Evolutionary conservation across 37 sponge, comb jelly and placozoan species (phyloP).

Genomic region (Spongia lamella): DNA sequence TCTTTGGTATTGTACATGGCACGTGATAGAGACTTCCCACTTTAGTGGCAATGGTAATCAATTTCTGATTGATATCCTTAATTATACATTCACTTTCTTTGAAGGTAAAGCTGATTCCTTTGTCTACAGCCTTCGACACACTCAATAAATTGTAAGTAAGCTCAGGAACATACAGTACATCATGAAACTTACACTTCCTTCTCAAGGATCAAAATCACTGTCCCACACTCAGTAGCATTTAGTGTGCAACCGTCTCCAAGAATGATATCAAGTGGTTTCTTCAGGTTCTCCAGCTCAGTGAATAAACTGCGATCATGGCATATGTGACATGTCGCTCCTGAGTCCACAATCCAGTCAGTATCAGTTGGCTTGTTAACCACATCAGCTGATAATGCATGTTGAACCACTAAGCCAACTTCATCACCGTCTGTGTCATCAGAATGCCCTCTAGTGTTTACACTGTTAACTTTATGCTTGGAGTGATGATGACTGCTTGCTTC

Average conservation of each 20-base stretch:
- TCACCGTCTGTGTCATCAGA: background rate
- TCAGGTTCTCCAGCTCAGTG: conserved; percentile 7
- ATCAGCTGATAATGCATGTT: too few relatives aligned
- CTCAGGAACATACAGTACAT: conserved; percentile 13
- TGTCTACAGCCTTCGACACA: conserved; percentile 20
- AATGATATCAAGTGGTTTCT: background rate
- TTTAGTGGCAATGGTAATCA: background rate
- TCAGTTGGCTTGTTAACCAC: too few relatives aligned
- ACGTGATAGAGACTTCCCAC: conserved; percentile 17
- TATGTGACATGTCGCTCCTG: too few relatives aligned
- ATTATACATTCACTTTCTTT: conserved; percentile 1
- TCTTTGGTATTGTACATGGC: background rate
- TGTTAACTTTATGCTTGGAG: too few relatives aligned
- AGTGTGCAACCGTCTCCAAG: conserved; percentile 22
- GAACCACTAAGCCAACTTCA: conserved; percentile 12
- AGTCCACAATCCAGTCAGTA: conserved; percentile 5
- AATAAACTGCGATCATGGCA: conserved; percentile 1
- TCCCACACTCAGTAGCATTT: conserved; percentile 4
- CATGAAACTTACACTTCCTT: conserved; percentile 7
- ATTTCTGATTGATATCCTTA: background rate
- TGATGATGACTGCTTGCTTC: too few relatives aligned
- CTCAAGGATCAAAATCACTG: background rate
- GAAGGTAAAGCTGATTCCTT: background rate
- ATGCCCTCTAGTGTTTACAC: too few relatives aligned
- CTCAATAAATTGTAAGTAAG: conserved; percentile 13